Base-by-base conservation (phyloP, 2,888 invertebrate genomes). In the Iselma pallidipennis region DNA sequence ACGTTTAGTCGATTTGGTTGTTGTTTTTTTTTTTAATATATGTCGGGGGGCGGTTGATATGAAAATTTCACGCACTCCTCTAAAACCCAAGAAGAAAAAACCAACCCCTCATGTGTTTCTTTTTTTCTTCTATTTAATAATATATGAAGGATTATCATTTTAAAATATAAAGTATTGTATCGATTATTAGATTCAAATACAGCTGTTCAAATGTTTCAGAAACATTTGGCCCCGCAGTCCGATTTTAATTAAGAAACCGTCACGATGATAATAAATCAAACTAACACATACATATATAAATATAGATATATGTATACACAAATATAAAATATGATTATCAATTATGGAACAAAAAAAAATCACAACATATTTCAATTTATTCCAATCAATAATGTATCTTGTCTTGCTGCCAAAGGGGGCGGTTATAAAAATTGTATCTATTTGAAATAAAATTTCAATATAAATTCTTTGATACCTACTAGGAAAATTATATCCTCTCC, bases 211-310 rank as follows among this genome's bases (percentile, higher is more conserved):
- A 37, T 37, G 37, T 57, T 42, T 51, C 55, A 52, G 50, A 55
- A 60, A 55, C 60, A 55, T 63, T 60, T 54, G 55, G 58, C 59
- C 31, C 14, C 37, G 16, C 28, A 48, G 53, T 50, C 62, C 62
- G 50, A 64, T 66, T 69, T 71, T 69, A 71, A 71, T 71, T 71
- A 71, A 71, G 71, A 69, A 71, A 71, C 63, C 66, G 68, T 68
- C 70, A 65, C 57, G 52, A 54, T 59, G 61, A 63, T 67, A 61
- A 71, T 71, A 69, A 71, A 71, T 71, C 37, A 37, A 37, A 37
- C 37, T 37, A 37, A 37, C 67, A 69, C 60, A 51, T 65, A 60
- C 63, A 67, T 70, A 61, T 49, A 25, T 29, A n/a, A n/a, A n/a
- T n/a, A n/a, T n/a, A n/a, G n/a, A n/a, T n/a, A n/a, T n/a, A n/a